Evolutionary conservation across 1,140 invertebrate genomes (phyloP).

Genomic region (Sinonovacula constricta): DNA sequence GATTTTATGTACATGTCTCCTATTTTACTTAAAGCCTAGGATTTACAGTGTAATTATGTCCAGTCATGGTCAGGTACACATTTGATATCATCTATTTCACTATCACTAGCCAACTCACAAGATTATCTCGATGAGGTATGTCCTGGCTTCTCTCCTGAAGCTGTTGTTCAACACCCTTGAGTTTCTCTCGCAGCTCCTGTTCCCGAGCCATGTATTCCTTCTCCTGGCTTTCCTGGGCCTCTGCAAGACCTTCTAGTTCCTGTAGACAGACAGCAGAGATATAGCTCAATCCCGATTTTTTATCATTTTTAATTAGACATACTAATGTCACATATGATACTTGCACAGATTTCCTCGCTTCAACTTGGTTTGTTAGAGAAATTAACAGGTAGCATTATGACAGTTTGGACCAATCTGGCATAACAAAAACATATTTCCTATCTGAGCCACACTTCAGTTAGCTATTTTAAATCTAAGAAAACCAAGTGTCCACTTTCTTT

Average conservation of each 20-base stretch:
- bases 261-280: conserved; percentile 5
- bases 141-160: conserved; percentile 3
- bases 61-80: neutral
- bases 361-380: neutral
- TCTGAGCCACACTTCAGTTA: neutral
- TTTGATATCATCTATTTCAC: conserved; percentile 12
- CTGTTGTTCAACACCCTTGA: conserved; percentile 41
- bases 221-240: conserved; percentile 68
- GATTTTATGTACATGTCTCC: neutral
- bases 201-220: conserved; percentile 63
- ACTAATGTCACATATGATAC: neutral
- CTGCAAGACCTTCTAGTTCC: conserved; percentile 67
- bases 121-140: too few relatives aligned
- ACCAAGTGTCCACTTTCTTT: too few relatives aligned
- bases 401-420: neutral
- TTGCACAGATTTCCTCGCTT: too few relatives aligned
- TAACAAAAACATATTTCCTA: neutral
- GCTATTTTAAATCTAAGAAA: too few relatives aligned
- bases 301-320: too few relatives aligned
- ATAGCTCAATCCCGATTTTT: neutral
- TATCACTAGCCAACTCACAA: neutral
- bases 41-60: neutral
- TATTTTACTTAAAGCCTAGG: neutral
- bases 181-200: conserved; percentile 61
- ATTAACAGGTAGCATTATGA: neutral